These are phyloP conservation scores for Rostratula benghalensis DNA, from an alignment of 2,113 vertebrate genomes.

Conservation along the genomic window DNA sequence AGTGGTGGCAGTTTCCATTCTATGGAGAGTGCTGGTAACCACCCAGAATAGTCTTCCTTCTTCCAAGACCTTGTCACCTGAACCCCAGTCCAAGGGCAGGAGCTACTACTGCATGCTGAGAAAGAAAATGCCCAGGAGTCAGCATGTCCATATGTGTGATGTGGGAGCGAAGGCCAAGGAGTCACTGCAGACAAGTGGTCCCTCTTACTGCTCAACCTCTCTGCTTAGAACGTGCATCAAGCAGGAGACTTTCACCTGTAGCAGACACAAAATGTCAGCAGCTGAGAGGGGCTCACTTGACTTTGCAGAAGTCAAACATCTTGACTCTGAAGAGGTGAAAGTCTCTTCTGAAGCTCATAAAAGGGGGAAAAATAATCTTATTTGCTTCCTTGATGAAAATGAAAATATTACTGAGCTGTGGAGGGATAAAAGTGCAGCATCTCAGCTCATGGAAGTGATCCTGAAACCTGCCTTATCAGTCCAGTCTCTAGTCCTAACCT, in stretches of 20 bases:
- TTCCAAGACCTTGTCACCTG: not conserved
- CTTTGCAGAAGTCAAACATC: not conserved
- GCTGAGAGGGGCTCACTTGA: not conserved
- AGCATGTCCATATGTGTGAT: accelerated
- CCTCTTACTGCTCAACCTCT: not conserved
- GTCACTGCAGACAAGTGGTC: not conserved
- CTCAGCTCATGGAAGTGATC: not conserved
- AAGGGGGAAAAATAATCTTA: not conserved
- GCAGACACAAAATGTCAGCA: not conserved
- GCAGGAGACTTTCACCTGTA: not conserved
- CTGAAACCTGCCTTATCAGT: not conserved
- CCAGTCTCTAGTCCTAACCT: not conserved
- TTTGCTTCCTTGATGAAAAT: not conserved
- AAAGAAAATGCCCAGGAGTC: not conserved
- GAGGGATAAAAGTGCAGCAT: not conserved
- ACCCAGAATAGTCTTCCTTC: not conserved
- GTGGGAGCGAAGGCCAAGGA: not conserved
- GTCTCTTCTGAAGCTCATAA: not conserved
- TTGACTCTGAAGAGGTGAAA: not conserved
- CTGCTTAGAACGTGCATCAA: not conserved
- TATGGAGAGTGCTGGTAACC: not conserved
- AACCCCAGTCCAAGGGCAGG: not conserved
- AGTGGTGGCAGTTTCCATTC: not conserved
- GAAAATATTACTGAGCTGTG: not conserved
- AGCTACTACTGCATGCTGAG: accelerated